Evolutionary conservation across 2,113 vertebrate genomes (phyloP).

Genomic region (Poecile atricapillus): DNA sequence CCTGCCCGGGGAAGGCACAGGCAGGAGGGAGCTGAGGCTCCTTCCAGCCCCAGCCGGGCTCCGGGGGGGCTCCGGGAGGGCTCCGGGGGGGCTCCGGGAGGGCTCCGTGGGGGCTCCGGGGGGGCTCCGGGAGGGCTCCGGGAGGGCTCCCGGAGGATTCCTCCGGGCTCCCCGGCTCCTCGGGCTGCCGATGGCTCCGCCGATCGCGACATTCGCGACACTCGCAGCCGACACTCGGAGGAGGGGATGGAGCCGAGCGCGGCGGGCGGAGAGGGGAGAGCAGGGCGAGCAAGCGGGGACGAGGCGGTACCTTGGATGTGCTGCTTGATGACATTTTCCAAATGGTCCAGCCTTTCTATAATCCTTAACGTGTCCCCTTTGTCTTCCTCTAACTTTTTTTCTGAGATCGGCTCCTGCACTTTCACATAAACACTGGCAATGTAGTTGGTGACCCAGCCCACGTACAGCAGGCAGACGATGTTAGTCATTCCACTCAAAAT

Average conservation of each 20-base stretch:
- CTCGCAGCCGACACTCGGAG: no score
- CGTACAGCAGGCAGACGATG: conserved; percentile 94
- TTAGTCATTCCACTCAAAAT: conserved; percentile 99
- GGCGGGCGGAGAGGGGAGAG: neutral
- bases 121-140: neutral
- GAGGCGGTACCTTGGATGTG: conserved; percentile 90
- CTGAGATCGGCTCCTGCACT: conserved; percentile 88
- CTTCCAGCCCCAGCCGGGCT: neutral
- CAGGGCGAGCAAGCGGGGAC: neutral
- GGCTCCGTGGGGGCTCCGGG: neutral
- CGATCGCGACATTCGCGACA: neutral
- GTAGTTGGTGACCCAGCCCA: conserved; percentile 98
- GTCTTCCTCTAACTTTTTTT: conserved; percentile 90
- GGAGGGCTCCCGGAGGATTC: neutral
- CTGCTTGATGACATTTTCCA: conserved; percentile 97
- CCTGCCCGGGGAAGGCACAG: no score
- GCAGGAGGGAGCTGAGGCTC: neutral
- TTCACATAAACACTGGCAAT: conserved; percentile 94
- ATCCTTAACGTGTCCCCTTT: conserved; percentile 93
- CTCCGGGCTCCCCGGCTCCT: neutral
- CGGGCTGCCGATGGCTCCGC: neutral
- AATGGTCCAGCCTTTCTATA: conserved; percentile 92
- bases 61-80: neutral
- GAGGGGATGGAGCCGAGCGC: neutral
- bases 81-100: neutral